phyloP scores from a whole-genome alignment of 2,797 vertebrate species.

The Astyanax mexicanus region DNA sequence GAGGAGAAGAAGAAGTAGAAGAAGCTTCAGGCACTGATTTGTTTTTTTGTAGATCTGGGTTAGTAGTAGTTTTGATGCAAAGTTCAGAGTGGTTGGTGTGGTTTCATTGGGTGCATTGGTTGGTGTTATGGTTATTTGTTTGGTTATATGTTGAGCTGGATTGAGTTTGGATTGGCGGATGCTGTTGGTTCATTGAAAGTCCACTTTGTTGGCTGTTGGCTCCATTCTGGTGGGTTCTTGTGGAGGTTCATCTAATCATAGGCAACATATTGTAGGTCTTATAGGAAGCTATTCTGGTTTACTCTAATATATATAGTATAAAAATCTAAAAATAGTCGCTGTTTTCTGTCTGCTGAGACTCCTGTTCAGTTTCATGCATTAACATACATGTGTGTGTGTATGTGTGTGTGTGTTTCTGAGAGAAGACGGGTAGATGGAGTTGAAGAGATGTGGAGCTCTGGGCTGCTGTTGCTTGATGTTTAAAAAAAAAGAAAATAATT shows the following conservation, averaged over 20 bases:
- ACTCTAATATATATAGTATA: no score
- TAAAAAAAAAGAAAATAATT: constrained; percentile 5
- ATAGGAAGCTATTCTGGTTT: background rate
- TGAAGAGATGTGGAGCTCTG: background rate
- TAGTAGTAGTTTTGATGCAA: background rate
- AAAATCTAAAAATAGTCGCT: no score
- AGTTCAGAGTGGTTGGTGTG: background rate
- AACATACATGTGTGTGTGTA: no score
- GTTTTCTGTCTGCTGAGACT: no score
- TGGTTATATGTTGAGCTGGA: no score
- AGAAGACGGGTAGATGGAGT: background rate
- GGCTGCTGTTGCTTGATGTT: background rate
- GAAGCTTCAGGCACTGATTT: no score
- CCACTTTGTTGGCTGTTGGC: no score
- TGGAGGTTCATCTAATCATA: no score
- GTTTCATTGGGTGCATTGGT: background rate
- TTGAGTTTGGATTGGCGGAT: background rate
- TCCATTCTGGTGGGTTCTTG: background rate
- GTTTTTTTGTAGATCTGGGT: no score
- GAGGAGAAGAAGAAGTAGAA: no score
- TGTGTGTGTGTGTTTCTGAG: background rate
- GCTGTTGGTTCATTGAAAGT: background rate
- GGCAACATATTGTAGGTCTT: no score
- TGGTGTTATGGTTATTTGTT: no score
- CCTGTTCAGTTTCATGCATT: background rate